Evolutionary conservation across 2,888 invertebrate species (phyloP).

Genomic region (Lacanobia oleracea): DNA sequence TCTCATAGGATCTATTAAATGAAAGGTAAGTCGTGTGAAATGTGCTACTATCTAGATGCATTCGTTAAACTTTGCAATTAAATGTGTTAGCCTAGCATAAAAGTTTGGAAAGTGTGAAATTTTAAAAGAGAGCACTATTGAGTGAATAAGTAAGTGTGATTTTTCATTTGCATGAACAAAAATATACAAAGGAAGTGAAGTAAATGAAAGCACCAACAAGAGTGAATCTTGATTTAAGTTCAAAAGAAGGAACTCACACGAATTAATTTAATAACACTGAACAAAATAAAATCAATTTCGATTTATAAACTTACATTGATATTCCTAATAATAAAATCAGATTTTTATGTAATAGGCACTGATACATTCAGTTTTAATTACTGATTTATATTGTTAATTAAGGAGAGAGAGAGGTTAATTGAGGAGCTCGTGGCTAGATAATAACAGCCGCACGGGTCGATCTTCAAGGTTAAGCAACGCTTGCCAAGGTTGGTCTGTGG

Average conservation of each 20-base stretch:
- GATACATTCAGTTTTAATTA: no score
- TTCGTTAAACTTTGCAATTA: background rate
- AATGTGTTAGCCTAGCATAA: constrained; percentile 1
- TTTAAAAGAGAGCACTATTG: background rate
- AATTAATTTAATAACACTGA: background rate
- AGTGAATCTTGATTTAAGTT: background rate
- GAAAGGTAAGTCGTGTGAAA: constrained; percentile 68
- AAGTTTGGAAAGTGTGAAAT: constrained; percentile 12
- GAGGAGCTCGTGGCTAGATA: no score
- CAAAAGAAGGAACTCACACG: background rate
- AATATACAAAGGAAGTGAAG: background rate
- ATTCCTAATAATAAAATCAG: background rate
- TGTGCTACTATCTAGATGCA: background rate
- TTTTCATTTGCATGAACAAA: background rate
- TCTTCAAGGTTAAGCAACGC: no score
- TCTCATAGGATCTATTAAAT: constrained; percentile 65
- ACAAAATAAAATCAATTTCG: background rate
- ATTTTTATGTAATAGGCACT: background rate
- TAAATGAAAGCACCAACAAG: background rate
- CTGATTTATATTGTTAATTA: no score
- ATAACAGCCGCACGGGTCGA: no score
- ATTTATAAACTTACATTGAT: background rate
- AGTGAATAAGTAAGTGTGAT: background rate
- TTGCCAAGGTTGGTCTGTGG: no score
- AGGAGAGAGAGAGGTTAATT: no score